These are phyloP conservation scores for Bombus waltoni DNA, from an alignment of 1,140 invertebrate genomes.

Conservation along the genomic window DNA sequence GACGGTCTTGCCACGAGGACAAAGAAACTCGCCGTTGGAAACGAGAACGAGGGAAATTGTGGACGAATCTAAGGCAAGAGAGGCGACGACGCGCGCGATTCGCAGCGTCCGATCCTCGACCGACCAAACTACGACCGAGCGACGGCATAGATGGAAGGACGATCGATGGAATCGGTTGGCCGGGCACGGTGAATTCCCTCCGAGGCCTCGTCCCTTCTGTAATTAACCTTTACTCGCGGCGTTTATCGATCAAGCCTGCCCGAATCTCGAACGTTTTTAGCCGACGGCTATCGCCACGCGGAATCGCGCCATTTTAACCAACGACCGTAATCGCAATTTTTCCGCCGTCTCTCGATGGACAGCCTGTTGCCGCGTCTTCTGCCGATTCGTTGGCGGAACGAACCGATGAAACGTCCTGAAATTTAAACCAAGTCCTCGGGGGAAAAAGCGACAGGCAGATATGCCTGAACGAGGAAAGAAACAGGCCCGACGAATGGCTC, in stretches of 20 bases:
- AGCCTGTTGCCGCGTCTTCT: background rate
- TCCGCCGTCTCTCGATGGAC: background rate
- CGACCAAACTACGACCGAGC: background rate
- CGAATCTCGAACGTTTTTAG: background rate
- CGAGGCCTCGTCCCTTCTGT: background rate
- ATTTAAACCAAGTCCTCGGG: background rate
- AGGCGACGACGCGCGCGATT: too few relatives aligned
- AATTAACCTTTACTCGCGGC: conserved; percentile 33
- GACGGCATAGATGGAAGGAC: background rate
- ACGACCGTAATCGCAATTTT: background rate
- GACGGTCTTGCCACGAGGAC: too few relatives aligned
- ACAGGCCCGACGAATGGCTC: accelerated
- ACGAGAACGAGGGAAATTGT: background rate
- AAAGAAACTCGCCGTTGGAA: background rate
- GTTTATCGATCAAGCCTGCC: conserved; percentile 30
- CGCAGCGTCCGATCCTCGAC: background rate
- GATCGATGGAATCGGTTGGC: background rate
- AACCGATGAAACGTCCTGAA: background rate
- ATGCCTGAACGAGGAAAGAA: too few relatives aligned
- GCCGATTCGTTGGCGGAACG: background rate
- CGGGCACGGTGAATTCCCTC: background rate
- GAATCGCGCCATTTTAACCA: conserved; percentile 15
- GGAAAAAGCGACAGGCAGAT: background rate
- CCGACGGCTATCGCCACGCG: background rate
- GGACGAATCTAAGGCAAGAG: too few relatives aligned